Base-by-base conservation (phyloP, 2,797 vertebrate species). In the Darevskia mixta region DNA sequence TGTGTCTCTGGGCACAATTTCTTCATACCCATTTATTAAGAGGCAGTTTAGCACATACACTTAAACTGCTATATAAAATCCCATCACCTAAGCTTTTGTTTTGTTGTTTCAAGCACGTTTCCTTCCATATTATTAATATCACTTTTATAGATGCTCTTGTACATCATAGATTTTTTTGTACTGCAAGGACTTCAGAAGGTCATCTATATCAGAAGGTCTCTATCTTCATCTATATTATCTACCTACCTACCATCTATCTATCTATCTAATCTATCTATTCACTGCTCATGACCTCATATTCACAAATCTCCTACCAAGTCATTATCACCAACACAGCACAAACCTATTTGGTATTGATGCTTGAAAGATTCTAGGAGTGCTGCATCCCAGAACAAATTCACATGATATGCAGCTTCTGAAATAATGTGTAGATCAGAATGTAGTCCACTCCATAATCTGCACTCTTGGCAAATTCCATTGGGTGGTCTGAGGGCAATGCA, bases 1-100 rank as follows among this genome's bases (percentile, higher is more conserved):
- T 61, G n/a, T 82, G 75, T 82, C 87, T 69, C 49, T 90, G 79
- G 92, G 91, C 86, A 61, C 38, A 25, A 8, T 78, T 45, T 81
- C 79, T 69, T 79, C 76, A 67, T 66, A 90, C 75, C 25, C 15
- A 90, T 91, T 49, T 87, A 71, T 86, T 86, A 86, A 67, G 38
- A 79, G 13, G 38, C 4, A 55, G 41, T 29, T 75, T 87, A 64
- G 18, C 35, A 66, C 20, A 87, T 32, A 75, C 29, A 85, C 35
- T 72, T 81, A 81, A 79, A 58, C 58, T 20, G 58, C 72, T 75
- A 64, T 45, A 82, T 6, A 66, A n/a, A 66, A 82, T 43, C 49
- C 23, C 23, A 82, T 73, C 29, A 13, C 38, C 82, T 82, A 76
- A 87, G 86, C 4, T 7, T 81, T 35, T 15, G 13, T 55, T 49